Percentiles rank a stretch among this genome's conserved stretches.
These are phyloP conservation scores for Hyperoplus immaculatus DNA, from an alignment of 2,797 vertebrate species.

Conservation along the genomic window DNA sequence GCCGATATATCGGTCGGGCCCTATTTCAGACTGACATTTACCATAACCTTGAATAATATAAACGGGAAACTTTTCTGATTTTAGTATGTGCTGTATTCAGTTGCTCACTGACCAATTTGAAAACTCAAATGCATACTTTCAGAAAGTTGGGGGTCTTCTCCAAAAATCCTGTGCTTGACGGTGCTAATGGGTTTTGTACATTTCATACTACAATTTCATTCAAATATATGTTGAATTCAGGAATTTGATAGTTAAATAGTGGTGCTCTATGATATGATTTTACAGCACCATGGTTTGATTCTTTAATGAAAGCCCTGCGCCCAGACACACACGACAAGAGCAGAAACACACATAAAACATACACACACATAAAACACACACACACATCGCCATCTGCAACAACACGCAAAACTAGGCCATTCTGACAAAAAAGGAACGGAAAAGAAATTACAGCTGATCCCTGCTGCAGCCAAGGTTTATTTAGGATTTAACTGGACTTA, in stretches of 20 bases:
- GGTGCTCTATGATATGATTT: background rate
- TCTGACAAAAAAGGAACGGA: background rate
- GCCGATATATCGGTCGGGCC: no score
- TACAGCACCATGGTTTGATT: background rate
- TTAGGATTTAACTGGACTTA: background rate
- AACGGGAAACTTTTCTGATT: background rate
- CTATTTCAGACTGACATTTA: constrained; percentile 18
- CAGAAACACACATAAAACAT: constrained; percentile 20
- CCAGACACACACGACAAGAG: constrained; percentile 21
- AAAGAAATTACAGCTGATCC: constrained; percentile 18
- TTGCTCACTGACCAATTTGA: background rate
- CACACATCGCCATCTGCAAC: constrained; percentile 21
- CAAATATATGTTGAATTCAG: background rate
- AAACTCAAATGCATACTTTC: background rate
- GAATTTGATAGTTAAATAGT: constrained; percentile 2
- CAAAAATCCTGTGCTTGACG: background rate
- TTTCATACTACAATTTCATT: background rate
- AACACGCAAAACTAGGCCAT: constrained; percentile 43
- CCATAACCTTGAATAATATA: background rate
- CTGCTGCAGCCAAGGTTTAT: constrained; percentile 29
- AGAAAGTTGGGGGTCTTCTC: background rate
- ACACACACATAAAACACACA: background rate
- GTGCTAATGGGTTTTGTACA: background rate
- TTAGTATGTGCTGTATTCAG: background rate
- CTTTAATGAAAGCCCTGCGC: constrained; percentile 22